These are phyloP conservation scores for Podiceps cristatus DNA, from an alignment of 2,113 vertebrate genomes.

Conservation along the genomic window DNA sequence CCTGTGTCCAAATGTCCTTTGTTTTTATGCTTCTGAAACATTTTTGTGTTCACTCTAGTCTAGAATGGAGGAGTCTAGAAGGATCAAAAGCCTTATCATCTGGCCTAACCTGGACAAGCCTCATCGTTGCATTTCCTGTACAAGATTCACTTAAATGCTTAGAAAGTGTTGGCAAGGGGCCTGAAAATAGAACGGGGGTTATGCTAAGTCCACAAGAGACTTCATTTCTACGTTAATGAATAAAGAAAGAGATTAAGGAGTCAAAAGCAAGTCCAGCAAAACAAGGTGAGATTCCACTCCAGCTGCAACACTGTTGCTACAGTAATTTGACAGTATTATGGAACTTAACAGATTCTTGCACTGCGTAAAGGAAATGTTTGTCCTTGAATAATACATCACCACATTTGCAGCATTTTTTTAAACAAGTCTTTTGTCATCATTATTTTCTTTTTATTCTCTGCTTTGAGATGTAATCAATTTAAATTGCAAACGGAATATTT, in stretches of 20 bases:
- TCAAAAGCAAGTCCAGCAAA: background rate
- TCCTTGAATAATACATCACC: constrained; percentile 28
- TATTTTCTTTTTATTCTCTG: constrained; percentile 2
- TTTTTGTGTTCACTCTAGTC: background rate
- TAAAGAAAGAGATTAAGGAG: background rate
- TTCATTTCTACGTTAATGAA: background rate
- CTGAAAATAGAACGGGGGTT: background rate
- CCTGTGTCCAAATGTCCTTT: background rate
- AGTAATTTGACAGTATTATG: background rate
- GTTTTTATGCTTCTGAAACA: background rate
- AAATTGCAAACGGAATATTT: constrained; percentile 6
- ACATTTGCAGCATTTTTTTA: background rate
- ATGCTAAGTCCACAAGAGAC: background rate
- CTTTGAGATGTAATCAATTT: constrained; percentile 11
- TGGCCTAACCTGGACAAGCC: rapidly evolving
- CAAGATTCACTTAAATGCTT: background rate
- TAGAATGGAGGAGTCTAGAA: background rate
- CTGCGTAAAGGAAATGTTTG: background rate
- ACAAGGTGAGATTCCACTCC: background rate
- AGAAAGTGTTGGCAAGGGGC: background rate
- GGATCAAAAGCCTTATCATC: background rate
- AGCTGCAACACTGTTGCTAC: background rate
- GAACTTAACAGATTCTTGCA: background rate
- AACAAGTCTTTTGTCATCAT: background rate
- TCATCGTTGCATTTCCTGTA: background rate